Conservation (phyloP, 2,888 invertebrate genomes). For the Tenthredo amoena region DNA sequence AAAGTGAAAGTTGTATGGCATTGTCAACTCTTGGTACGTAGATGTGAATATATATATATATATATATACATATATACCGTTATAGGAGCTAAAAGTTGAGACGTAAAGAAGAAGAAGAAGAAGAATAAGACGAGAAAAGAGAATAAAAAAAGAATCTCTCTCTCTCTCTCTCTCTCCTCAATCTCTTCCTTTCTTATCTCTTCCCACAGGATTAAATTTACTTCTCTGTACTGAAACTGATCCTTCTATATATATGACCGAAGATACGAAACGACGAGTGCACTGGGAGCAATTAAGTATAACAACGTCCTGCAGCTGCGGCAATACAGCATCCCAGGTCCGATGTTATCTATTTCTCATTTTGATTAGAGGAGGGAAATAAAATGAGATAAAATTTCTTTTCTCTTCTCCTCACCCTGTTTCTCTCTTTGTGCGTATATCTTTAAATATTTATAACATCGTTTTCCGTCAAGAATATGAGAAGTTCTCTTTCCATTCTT, state of each 20-base stretch:
- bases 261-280: not conserved
- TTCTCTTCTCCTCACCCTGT: no score
- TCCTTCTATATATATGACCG: not conserved
- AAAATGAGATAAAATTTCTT: not conserved
- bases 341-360: no score
- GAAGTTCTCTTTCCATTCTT: not conserved
- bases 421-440: not conserved
- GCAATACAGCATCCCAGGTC: not conserved
- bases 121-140: not conserved
- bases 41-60: not conserved
- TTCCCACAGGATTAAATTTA: not conserved
- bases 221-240: not conserved
- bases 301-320: not conserved
- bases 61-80: not conserved
- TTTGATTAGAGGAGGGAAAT: not conserved
- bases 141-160: not conserved
- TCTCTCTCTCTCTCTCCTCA: no score
- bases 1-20: conserved; percentile 46
- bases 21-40: not conserved
- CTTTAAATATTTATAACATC: not conserved
- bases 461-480: not conserved
- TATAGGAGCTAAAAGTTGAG: not conserved
- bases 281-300: not conserved
- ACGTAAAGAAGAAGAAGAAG: not conserved
- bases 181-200: not conserved